These are phyloP conservation scores for Drosophila sp. DNA, from an alignment of 1,140 invertebrate species.

Conservation along the genomic window DNA sequence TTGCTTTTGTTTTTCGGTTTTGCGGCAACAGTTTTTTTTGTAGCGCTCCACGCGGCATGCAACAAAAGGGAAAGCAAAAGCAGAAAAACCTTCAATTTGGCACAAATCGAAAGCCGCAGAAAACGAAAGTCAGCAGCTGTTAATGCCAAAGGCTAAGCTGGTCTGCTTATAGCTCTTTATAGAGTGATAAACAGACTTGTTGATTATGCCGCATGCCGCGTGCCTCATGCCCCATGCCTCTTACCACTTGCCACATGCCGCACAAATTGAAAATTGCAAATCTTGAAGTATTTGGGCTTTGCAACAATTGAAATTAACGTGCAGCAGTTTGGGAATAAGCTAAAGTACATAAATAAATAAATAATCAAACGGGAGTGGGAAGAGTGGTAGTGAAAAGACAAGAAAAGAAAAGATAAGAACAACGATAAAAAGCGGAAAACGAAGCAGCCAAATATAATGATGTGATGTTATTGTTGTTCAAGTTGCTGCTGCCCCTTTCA, in stretches of 20 bases:
- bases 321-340: conserved; percentile 33
- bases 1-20: neutral
- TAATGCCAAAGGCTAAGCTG: conserved; percentile 8
- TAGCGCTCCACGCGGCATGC: neutral
- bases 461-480: conserved; percentile 9
- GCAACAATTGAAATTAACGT: conserved; percentile 50
- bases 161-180: conserved; percentile 6
- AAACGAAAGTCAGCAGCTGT: conserved; percentile 24
- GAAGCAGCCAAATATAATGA: conserved; percentile 48
- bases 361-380: conserved; percentile 5
- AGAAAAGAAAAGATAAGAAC: neutral
- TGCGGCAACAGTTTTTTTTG: neutral
- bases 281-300: conserved; percentile 22
- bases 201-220: conserved; percentile 30
- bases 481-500: conserved; percentile 18
- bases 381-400: too few relatives aligned
- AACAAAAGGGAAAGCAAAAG: conserved; percentile 2
- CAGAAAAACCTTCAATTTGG: neutral
- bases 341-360: conserved; percentile 39
- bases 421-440: conserved; percentile 20
- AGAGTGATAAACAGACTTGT: conserved; percentile 44
- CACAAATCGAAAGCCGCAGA: conserved; percentile 15
- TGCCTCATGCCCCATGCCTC: neutral
- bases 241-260: conserved; percentile 3
- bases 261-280: conserved; percentile 54